Evolutionary conservation across 2,888 invertebrate species (phyloP), one percentile per base, ranked within the genome.

Genomic region (Rhodophaea formosa): DNA sequence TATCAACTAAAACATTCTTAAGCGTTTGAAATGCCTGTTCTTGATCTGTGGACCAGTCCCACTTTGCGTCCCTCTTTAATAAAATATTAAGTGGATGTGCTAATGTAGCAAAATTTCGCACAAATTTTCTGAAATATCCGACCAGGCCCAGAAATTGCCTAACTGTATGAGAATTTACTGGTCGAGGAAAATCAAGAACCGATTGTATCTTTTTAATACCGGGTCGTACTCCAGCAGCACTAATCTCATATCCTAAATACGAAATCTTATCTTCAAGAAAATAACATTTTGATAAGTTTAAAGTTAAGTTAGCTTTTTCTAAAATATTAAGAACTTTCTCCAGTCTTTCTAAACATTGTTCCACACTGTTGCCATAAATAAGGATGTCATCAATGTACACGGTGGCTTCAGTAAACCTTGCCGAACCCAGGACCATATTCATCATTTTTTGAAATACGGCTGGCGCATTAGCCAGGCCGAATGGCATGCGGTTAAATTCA

Each of bases 131-230:
- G 10, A 61, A 61, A 29, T 61, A 60, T 2, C 60, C 17, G 12
- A 32, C 56, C 1, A 60, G 58, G 0, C 73, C 75, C 6, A 75
- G 14, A 59, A 79, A 77, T 43, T 73, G 71, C 12, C 73, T 62
- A 0, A 75, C 57, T 16, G 65, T 64, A 15, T 70, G 68, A 0
- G 66, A 56, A 57, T 66, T 67, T 47, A 39, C 57, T 1, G 81
- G 79, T 8, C 35, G 46, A 10, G 69, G 69, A 57, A 73, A 72
- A 14, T 73, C 53, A 39, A 45, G 6, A 0, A 81, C 66, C 0
- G 72, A 15, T 7, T 44, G 15, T 5, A 44, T 44, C 8, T 44
- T 44, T 16, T 44, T 44, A 5, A 16, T 8, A 5, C 44, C 44
- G 5, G 44, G 44, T 2, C 44, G 44, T 8, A 44, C 16, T 14